phyloP scores from a whole-genome alignment of 2,888 invertebrate genomes.

The Urechis unicinctus region DNA sequence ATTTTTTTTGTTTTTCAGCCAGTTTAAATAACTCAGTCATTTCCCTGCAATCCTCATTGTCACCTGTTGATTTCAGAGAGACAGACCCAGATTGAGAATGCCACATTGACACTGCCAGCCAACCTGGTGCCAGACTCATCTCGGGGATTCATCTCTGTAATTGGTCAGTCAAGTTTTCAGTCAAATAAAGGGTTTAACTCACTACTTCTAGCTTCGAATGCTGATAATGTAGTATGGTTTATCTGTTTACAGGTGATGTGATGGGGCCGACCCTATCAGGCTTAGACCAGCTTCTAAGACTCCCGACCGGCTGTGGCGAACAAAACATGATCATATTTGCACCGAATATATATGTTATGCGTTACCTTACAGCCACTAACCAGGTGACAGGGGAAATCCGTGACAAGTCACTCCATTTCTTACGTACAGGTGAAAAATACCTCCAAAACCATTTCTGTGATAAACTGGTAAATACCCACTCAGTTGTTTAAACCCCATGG shows the following conservation, averaged over 20 bases:
- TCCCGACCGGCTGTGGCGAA: constrained; percentile 75
- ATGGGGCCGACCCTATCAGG: constrained; percentile 48
- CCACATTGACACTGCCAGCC: constrained; percentile 52
- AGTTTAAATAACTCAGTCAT: no score
- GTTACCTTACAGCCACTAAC: constrained; percentile 58
- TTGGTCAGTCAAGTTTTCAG: constrained; percentile 30
- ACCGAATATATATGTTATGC: constrained; percentile 66
- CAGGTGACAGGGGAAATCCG: constrained; percentile 57
- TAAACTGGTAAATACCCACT: neutral
- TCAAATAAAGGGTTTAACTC: no score
- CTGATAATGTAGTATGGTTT: no score
- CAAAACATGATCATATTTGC: constrained; percentile 74
- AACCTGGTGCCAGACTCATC: constrained; percentile 62
- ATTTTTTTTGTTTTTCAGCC: neutral
- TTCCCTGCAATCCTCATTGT: no score
- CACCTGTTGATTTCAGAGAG: no score
- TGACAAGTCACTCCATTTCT: constrained; percentile 55
- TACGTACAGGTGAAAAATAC: constrained; percentile 56
- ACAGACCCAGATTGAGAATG: no score
- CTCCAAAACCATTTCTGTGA: neutral
- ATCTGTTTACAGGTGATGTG: constrained; percentile 39
- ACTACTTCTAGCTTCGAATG: no score
- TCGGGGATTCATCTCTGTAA: constrained; percentile 58
- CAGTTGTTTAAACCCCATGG: no score
- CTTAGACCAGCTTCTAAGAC: constrained; percentile 61